Conservation (phyloP, 2,113 vertebrate species). For the Trematocara macrostoma region DNA sequence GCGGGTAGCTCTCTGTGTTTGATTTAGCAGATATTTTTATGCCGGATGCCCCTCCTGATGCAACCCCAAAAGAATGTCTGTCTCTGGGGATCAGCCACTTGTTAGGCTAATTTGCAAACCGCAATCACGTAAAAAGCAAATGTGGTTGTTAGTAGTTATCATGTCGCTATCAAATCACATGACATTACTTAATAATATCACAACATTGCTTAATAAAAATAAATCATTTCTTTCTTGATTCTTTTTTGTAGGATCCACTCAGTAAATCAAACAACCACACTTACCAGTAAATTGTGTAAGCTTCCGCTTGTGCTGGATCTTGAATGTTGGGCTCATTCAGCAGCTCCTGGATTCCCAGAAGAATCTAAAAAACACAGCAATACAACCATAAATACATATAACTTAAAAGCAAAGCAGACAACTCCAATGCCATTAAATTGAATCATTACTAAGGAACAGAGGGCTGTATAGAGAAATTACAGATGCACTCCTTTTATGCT, state of each 20-base stretch:
- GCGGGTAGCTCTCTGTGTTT: background rate
- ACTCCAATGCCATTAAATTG: background rate
- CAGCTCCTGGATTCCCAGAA: conserved; percentile 77
- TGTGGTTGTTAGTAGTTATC: background rate
- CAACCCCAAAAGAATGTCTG: background rate
- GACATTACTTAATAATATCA: background rate
- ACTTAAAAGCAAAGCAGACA: background rate
- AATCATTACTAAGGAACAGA: background rate
- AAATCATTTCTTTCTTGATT: background rate
- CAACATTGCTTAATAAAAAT: background rate
- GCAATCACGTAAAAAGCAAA: background rate
- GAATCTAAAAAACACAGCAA: conserved; percentile 57
- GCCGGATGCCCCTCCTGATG: background rate
- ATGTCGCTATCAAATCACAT: background rate
- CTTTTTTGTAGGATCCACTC: background rate
- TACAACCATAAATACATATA: background rate
- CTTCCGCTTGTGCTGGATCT: conserved; percentile 77
- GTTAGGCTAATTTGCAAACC: background rate
- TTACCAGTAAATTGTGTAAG: conserved; percentile 78
- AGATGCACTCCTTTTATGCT: background rate
- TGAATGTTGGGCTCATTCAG: conserved; percentile 79
- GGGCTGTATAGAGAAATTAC: background rate
- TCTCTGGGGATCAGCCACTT: background rate
- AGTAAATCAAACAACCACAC: background rate
- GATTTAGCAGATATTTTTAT: background rate